Conservation (phyloP, 2,797 vertebrate species). For the Potorous gilbertii region DNA sequence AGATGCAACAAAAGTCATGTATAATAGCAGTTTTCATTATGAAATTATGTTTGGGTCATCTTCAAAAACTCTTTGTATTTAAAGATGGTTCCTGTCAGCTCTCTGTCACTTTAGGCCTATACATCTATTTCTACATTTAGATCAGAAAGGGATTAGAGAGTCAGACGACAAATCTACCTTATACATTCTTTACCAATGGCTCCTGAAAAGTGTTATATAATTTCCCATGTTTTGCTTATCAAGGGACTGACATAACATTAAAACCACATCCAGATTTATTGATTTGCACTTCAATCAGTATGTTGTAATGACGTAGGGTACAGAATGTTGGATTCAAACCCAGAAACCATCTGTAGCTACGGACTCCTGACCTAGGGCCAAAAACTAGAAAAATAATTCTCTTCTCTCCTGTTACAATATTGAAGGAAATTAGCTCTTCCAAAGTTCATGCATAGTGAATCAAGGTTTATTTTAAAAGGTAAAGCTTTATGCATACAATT, state of each 20-base stretch:
- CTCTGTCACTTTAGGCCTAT: too few species aligned
- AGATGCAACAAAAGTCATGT: too few species aligned
- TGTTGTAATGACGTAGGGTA: not conserved
- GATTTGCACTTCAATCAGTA: not conserved
- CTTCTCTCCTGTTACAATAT: not conserved
- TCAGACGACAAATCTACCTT: not conserved
- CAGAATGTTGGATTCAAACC: not conserved
- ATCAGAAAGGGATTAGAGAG: not conserved
- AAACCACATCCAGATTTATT: not conserved
- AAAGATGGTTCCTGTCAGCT: too few species aligned
- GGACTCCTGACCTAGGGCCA: not conserved
- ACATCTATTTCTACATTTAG: not conserved
- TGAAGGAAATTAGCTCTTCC: slow-evolving; percentile 28
- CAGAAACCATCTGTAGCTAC: not conserved
- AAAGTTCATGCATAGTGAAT: slow-evolving; percentile 64
- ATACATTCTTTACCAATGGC: not conserved
- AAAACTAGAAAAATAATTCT: not conserved
- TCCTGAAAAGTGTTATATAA: not conserved
- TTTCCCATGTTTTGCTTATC: not conserved
- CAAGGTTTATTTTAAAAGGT: slow-evolving; percentile 83
- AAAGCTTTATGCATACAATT: slow-evolving; percentile 69
- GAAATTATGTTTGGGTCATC: too few species aligned
- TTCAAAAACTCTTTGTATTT: too few species aligned
- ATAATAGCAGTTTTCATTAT: too few species aligned
- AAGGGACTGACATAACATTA: not conserved